Evolutionary conservation across 2,797 vertebrate species (phyloP), one percentile per base, ranked within the genome.

Genomic region (Protosalanx chinensis): DNA sequence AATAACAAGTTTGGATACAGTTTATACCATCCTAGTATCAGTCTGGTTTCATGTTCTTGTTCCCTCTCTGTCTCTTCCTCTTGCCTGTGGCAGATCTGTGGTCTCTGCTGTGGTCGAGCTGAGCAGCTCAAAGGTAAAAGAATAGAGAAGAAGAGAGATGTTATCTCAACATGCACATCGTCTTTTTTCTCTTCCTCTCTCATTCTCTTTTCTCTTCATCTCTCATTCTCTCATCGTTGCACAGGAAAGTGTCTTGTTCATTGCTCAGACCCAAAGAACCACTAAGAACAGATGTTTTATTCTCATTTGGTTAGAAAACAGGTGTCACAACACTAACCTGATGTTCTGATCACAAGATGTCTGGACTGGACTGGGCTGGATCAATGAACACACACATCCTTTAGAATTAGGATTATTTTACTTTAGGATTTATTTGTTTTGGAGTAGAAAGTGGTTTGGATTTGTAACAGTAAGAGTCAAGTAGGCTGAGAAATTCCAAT

Each of bases 21-120:
- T 56, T 56, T 56, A 16, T 16, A 56, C 51, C 15, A n/a, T 16
- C 4, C 18, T 2, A n/a, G 51, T 56, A 56, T 56, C 18, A 3
- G 41, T 46, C 10, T 46, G 41, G 41, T 46, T 46, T n/a, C 51
- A n/a, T 10, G 1, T 41, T 64, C 37, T 71, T 60, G 74, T 12
- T 58, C 32, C 74, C 68, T 76, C 41, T 74, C 33, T 79, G 73
- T 32, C 60, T 81, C 64, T 84, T 78, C 80, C 76, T 76, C 76
- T 82, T 46, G 80, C 74, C 81, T 92, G 92, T 33, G 92, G 91
- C 90, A 62, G 5, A 70, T 84, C 75, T 93, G 91, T 88, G 93
- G 92, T 90, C 46, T 78, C 70, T 79, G 41, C 81, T 92, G 93
- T 67, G 93, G 93, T 93, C 77, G 58, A 79, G 80, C 83, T 78